phyloP scores from a whole-genome alignment of 2,888 invertebrate genomes.

The Heterodera filipjevi region DNA sequence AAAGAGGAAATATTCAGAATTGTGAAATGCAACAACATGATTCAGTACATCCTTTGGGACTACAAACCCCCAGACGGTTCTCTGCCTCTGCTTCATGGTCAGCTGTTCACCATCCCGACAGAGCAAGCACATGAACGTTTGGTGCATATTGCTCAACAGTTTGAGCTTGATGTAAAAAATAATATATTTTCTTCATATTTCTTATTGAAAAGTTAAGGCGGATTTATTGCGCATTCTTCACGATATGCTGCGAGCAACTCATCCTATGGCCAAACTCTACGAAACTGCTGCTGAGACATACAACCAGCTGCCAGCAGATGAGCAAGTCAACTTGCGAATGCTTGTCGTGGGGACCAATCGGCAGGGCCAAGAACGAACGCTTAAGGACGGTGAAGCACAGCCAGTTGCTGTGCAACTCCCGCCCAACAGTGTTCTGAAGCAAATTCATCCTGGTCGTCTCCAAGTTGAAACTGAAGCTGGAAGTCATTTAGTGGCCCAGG shows the following conservation, averaged over 20 bases:
- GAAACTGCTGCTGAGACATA: neutral
- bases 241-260: neutral
- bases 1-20: neutral
- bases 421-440: neutral
- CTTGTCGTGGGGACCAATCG: neutral
- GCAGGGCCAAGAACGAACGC: neutral
- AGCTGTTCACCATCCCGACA: neutral
- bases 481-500: neutral
- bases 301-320: neutral
- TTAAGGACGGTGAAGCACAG: neutral
- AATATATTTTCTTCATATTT: neutral
- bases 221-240: neutral
- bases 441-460: conserved; percentile 3
- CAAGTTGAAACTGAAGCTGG: neutral
- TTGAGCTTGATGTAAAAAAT: neutral
- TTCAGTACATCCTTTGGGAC: neutral
- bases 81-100: neutral
- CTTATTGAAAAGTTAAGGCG: neutral
- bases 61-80: neutral
- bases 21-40: conserved; percentile 2
- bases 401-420: neutral
- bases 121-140: neutral
- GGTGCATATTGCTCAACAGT: neutral
- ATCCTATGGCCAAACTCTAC: neutral
- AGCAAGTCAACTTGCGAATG: neutral